Evolutionary conservation across 2,797 vertebrate species (phyloP), one percentile per base, ranked within the genome.

Genomic region (Galagoides demidoff): DNA sequence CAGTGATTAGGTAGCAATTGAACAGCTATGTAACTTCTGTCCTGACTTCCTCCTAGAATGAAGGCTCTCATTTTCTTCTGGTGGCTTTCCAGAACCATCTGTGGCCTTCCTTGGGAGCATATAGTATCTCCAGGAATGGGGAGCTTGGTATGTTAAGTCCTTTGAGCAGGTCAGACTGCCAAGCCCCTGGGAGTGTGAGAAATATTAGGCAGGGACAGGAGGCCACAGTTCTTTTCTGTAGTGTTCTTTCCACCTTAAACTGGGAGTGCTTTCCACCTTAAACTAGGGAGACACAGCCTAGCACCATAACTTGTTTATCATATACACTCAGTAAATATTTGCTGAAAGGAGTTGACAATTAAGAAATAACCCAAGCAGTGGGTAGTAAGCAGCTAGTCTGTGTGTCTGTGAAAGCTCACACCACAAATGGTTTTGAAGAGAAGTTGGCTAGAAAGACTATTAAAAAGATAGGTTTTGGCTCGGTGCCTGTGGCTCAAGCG

Each of bases 311-410:
- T 78, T 89, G 52, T 27, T 73, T 31, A 78, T 49, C 14, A 64
- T 39, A 87, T 45, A 55, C 45, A 55, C 27, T 73, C n/a, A 88
- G 76, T 61, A 74, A 92, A 89, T 43, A 74, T 19, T 96, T 85
- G 8, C 85, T 83, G 68, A 92, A 88, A 82, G 64, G 63, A 90
- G 55, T 39, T 29, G 31, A 86, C 52, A 84, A 13, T 64, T 87
- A 79, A 59, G 88, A 93, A 96, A 85, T 57, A 22, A 14, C 66
- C 49, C 49, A 52, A 31, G 59, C 79, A 45, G 39, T 83, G 57
- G 84, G 63, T 7, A 68, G 59, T 84, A 68, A 90, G 64, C 70
- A 83, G 74, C 39, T 73, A 70, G 27, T 94, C 52, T 57, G 25
- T 88, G 31, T 63, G 23, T 88, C 88, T 76, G 59, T 27, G 57